Conservation (phyloP, 2,113 vertebrate genomes). For the Anser cygnoides region DNA sequence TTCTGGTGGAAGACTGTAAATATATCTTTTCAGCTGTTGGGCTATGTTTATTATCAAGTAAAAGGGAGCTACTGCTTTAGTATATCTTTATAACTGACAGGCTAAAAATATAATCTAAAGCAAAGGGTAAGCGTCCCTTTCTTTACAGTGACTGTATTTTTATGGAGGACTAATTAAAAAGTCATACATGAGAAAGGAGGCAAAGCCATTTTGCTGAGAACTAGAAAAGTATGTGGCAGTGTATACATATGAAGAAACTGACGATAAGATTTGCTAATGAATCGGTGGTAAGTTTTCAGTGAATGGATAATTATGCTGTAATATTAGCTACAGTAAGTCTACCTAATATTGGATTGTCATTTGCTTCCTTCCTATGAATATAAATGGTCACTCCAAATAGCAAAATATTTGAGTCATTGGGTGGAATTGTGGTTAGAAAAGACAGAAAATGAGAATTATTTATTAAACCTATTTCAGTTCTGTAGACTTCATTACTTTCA, state of each 20-base stretch:
- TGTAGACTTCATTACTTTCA: not conserved
- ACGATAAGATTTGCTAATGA: not conserved
- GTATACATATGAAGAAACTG: not conserved
- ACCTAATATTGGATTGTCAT: not conserved
- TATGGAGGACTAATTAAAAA: not conserved
- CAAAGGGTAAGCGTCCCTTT: slow-evolving; percentile 33
- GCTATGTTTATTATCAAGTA: slow-evolving; percentile 62
- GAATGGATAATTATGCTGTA: not conserved
- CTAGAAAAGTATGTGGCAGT: not conserved
- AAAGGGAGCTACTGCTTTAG: slow-evolving; percentile 50
- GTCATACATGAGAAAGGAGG: not conserved
- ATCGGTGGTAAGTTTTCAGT: not conserved
- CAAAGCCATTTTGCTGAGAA: not conserved
- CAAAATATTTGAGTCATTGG: not conserved
- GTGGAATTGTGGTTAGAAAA: not conserved
- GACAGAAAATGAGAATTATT: not conserved
- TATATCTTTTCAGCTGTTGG: slow-evolving; percentile 70
- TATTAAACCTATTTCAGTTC: slow-evolving; percentile 1
- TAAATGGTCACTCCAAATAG: not conserved
- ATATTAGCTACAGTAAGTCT: not conserved
- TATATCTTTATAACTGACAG: slow-evolving; percentile 49
- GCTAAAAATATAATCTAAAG: slow-evolving; percentile 56
- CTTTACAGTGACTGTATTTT: not conserved
- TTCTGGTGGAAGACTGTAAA: slow-evolving; percentile 63
- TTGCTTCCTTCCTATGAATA: not conserved